Percentiles rank a stretch among this genome's conserved stretches.
These are phyloP conservation scores for Sander lucioperca DNA, from an alignment of 2,113 vertebrate genomes.

Conservation along the genomic window DNA sequence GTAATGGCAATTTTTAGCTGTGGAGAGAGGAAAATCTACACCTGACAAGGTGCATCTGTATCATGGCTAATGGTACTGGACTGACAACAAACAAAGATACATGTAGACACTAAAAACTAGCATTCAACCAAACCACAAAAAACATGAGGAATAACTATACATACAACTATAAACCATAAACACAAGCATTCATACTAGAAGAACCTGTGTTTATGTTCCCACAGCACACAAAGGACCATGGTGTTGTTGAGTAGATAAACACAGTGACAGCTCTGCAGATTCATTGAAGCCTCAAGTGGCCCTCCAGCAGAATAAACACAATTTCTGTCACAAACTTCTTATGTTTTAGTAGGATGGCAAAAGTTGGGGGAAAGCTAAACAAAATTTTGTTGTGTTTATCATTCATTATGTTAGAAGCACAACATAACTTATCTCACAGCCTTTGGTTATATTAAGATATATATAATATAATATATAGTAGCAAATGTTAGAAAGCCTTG, in stretches of 20 bases:
- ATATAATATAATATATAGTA: too few species aligned
- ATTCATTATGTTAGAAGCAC: neutral
- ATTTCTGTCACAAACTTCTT: neutral
- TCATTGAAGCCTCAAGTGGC: neutral
- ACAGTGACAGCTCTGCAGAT: constrained; percentile 7
- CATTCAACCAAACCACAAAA: neutral
- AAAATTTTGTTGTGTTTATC: neutral
- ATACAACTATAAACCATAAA: constrained; percentile 11
- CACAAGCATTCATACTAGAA: neutral
- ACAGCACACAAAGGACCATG: neutral
- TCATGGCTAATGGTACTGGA: neutral
- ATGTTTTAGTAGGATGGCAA: neutral
- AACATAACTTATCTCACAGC: neutral
- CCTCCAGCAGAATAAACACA: neutral
- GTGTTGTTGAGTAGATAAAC: neutral
- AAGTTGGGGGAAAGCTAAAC: neutral
- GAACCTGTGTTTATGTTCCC: neutral
- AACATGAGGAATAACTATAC: neutral
- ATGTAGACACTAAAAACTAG: neutral
- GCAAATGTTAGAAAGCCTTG: neutral
- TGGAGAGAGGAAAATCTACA: neutral
- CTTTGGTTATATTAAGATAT: neutral
- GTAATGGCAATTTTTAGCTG: neutral
- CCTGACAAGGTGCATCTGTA: neutral
- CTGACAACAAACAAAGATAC: neutral